Evolutionary conservation across 2,797 vertebrate species (phyloP).

Genomic region (Anolis apletophallus): DNA sequence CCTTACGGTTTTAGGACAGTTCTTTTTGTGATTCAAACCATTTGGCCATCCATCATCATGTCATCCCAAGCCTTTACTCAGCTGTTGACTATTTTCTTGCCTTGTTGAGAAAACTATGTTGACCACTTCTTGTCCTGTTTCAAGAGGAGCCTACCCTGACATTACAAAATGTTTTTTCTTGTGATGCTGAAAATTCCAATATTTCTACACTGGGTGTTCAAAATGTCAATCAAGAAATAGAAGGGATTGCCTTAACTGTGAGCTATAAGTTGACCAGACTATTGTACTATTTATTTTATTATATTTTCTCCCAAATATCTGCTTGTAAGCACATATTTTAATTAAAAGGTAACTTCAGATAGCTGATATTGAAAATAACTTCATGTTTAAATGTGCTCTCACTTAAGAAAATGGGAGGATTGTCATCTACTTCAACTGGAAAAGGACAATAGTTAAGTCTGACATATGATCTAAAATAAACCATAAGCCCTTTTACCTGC

Average conservation of each 20-base stretch:
- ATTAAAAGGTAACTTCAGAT: neutral
- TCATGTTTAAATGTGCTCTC: neutral
- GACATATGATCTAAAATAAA: slow-evolving; percentile 33
- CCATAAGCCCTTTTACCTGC: slow-evolving; percentile 20
- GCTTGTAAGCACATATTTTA: neutral
- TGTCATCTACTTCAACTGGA: neutral
- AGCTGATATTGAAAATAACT: neutral
- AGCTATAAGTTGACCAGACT: neutral
- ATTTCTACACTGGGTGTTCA: slow-evolving; percentile 11
- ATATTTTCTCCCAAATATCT: neutral
- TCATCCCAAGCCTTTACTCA: slow-evolving; percentile 64
- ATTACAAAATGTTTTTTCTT: slow-evolving; percentile 35
- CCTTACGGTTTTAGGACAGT: slow-evolving; percentile 36
- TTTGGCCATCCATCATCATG: slow-evolving; percentile 62
- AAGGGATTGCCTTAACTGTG: neutral
- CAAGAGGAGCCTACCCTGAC: slow-evolving; percentile 36
- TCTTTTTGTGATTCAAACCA: slow-evolving; percentile 47
- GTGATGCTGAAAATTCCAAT: neutral
- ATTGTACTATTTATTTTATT: neutral
- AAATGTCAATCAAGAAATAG: neutral
- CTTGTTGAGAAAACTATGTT: slow-evolving; percentile 42
- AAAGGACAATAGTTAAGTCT: neutral
- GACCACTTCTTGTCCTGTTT: slow-evolving; percentile 48
- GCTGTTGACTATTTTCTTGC: slow-evolving; percentile 63
- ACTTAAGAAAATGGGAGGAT: slow-evolving; percentile 5